Conservation (phyloP, 2,113 vertebrate genomes). For the Tympanuchus pallidicinctus region DNA sequence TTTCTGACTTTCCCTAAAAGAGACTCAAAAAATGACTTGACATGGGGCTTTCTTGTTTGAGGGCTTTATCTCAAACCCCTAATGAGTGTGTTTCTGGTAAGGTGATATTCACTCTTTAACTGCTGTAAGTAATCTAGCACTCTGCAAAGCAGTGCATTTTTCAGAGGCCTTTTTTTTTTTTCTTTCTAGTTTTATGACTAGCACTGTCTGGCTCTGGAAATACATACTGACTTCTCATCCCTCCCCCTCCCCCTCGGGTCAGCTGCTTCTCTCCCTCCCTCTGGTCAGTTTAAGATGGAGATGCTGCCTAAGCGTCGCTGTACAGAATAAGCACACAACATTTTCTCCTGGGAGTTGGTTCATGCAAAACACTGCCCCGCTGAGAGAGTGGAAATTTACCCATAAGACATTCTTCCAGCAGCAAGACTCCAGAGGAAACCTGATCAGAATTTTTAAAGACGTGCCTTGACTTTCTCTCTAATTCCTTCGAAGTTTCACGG, state of each 20-base stretch:
- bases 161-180: background rate
- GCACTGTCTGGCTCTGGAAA: slow-evolving; percentile 43
- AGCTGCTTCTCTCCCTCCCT: slow-evolving; percentile 40
- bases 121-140: slow-evolving; percentile 39
- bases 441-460: slow-evolving; percentile 83
- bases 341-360: slow-evolving; percentile 90
- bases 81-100: background rate
- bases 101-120: slow-evolving; percentile 24
- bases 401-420: slow-evolving; percentile 87
- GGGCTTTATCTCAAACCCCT: slow-evolving; percentile 10
- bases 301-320: slow-evolving; percentile 84
- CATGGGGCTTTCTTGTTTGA: slow-evolving; percentile 11
- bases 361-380: slow-evolving; percentile 91
- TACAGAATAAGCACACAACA: slow-evolving; percentile 85
- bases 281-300: slow-evolving; percentile 87
- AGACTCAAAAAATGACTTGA: background rate
- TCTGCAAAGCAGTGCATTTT: background rate
- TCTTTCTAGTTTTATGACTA: slow-evolving; percentile 34
- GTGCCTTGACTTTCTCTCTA: slow-evolving; percentile 51
- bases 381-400: slow-evolving; percentile 95
- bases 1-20: slow-evolving; percentile 13
- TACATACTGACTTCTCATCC: background rate
- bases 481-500: slow-evolving; percentile 51
- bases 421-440: slow-evolving; percentile 84
- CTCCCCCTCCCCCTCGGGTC: slow-evolving; percentile 27